Conservation (phyloP, 2,888 invertebrate species). For the Drosophila nigricruria region DNA sequence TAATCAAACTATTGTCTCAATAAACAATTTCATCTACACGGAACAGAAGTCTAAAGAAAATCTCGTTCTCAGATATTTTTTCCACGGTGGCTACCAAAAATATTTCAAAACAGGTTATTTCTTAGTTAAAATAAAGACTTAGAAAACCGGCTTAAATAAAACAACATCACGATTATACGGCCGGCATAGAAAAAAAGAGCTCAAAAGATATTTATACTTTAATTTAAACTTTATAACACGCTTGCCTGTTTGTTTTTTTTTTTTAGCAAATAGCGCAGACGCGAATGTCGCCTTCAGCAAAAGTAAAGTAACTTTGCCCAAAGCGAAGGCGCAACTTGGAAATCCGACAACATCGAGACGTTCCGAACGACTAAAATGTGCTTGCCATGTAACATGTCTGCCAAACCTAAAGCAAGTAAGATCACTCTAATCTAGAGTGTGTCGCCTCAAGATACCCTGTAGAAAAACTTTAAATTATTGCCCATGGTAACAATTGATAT, state of each 20-base stretch:
- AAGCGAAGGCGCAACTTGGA: constrained; percentile 9
- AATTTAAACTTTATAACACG: constrained; percentile 11
- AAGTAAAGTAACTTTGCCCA: not conserved
- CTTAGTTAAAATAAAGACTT: not conserved
- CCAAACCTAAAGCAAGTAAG: constrained; percentile 21
- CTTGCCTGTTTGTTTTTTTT: constrained; percentile 29
- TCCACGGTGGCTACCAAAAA: constrained; percentile 5
- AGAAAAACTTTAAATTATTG: not conserved
- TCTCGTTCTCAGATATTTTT: constrained; percentile 8
- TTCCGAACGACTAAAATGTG: constrained; percentile 53
- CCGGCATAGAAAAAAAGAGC: not conserved
- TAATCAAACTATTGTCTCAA: not conserved
- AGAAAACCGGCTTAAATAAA: constrained; percentile 22
- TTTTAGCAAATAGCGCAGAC: constrained; percentile 12
- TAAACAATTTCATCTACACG: not conserved
- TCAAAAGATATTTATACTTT: constrained; percentile 11
- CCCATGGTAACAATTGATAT: not conserved
- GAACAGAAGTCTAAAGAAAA: not conserved
- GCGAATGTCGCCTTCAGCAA: constrained; percentile 1
- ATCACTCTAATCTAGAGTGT: not conserved
- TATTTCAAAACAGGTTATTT: constrained; percentile 37
- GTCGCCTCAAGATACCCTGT: constrained; percentile 22
- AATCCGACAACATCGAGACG: constrained; percentile 44
- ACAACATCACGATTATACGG: constrained; percentile 17
- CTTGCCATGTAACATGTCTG: constrained; percentile 27